phyloP scores from a whole-genome alignment of 2,888 invertebrate genomes.

The Glaucopsyche alexis region DNA sequence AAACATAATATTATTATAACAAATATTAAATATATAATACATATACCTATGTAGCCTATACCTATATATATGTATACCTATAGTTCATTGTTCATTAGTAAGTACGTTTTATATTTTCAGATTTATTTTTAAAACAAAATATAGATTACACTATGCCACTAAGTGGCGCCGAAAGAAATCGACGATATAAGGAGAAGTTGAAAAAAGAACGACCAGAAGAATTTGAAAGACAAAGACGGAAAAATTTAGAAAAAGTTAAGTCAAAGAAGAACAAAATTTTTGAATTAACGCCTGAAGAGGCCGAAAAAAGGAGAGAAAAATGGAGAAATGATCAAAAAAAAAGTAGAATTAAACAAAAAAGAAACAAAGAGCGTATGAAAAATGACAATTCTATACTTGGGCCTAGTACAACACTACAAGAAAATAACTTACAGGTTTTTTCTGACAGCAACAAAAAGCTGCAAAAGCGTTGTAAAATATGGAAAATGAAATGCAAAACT shows the following conservation, averaged over 20 bases:
- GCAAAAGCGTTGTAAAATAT: no score
- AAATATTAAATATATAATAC: background rate
- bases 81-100: background rate
- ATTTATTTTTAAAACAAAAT: background rate
- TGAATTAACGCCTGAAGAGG: background rate
- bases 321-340: constrained; percentile 2
- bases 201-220: no score
- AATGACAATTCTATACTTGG: no score
- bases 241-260: background rate
- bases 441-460: no score
- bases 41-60: background rate
- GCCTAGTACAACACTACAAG: no score
- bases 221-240: no score
- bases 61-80: background rate
- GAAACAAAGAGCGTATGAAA: background rate
- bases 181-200: background rate
- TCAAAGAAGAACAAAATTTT: background rate
- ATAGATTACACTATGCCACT: background rate
- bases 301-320: background rate
- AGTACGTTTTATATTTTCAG: constrained; percentile 2
- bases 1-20: no score
- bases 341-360: background rate
- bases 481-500: no score
- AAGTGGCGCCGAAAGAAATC: background rate
- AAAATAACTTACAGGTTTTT: no score